A percentile compares a stretch with the other conserved stretches of the same genome.
These are phyloP conservation scores for Crypturellus undulatus DNA, from an alignment of 2,113 vertebrate species.

Conservation along the genomic window DNA sequence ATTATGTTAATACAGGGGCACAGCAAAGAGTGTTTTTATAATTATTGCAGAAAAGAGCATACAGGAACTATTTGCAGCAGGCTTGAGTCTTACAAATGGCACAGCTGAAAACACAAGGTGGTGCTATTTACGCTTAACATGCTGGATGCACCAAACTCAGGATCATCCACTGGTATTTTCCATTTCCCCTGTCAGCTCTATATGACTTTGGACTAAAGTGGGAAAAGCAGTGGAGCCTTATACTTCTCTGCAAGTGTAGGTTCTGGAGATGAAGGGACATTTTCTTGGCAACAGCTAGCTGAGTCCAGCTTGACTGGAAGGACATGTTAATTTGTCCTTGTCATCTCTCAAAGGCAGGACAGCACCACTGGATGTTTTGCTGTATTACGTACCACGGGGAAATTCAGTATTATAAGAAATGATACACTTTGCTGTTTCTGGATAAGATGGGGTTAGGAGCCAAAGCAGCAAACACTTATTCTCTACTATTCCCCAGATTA, in stretches of 20 bases:
- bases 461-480: slow-evolving; percentile 14
- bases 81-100: background rate
- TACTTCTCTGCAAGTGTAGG: background rate
- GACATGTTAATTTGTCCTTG: slow-evolving; percentile 60
- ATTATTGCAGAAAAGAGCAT: slow-evolving; percentile 20
- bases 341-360: slow-evolving; percentile 39
- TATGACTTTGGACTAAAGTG: background rate
- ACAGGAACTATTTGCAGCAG: slow-evolving; percentile 1
- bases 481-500: slow-evolving; percentile 49
- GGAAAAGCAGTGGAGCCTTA: background rate
- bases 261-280: background rate
- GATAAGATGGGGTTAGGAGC: slow-evolving; percentile 1
- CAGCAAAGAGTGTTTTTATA: slow-evolving; percentile 31
- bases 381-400: slow-evolving; percentile 45
- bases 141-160: fast-evolving
- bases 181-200: background rate
- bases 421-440: slow-evolving; percentile 51
- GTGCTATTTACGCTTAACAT: slow-evolving; percentile 8
- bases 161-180: background rate
- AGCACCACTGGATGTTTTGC: slow-evolving; percentile 10
- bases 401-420: slow-evolving; percentile 39
- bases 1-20: slow-evolving; percentile 58
- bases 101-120: background rate
- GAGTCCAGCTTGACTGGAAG: slow-evolving; percentile 42
- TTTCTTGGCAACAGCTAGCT: slow-evolving; percentile 25